Base-by-base conservation (phyloP, 2,113 vertebrate species). In the Oncorhynchus nerka region DNA sequence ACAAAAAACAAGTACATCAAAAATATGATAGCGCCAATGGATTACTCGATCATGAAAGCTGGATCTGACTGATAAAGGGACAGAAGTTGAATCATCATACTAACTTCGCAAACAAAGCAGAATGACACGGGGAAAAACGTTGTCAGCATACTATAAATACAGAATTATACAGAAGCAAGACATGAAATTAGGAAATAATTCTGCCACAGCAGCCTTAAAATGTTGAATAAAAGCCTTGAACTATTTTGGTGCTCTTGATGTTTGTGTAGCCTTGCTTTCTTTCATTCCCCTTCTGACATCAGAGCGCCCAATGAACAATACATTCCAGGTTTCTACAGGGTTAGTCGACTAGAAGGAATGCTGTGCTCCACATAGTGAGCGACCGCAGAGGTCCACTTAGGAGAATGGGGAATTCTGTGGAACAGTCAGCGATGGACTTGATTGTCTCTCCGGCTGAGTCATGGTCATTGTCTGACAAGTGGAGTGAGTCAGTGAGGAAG, bases 341-440 rank as follows among this genome's bases (percentile, higher is more conserved):
- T 65, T 76, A 55, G 66, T 74, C 45, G 70, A 72, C 39, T 65
- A 28, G 19, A 11, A 71, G 39, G 67, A 81, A 75, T 76, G 68
- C 2, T 8, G 16, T 26, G 13, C 74, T 71, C 45, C 67, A 74
- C 64, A 2, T 6, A 72, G 69, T 76, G 20, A 32, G 7, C 24
- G 15, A n/a, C 59, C 49, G 76, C 16, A 70, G 65, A 67, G 73
- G 75, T 69, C n/a, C 64, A 19, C 72, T 7, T 26, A 32, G 66
- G 4, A 32, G 12, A 15, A 30, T 20, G 16, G 13, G 32, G 16
- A 11, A 8, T 19, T 34, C 19, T 69, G 28, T 45, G 39, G 39
- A 45, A n/a, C 26, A 34, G 34, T 34, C 19, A 39, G 28, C 2
- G 39, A 12, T 45, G 39, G 39, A 11, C 39, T 45, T 11, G 8